Evolutionary conservation across 2,797 vertebrate species (phyloP).

Genomic region (Mus minutoides): DNA sequence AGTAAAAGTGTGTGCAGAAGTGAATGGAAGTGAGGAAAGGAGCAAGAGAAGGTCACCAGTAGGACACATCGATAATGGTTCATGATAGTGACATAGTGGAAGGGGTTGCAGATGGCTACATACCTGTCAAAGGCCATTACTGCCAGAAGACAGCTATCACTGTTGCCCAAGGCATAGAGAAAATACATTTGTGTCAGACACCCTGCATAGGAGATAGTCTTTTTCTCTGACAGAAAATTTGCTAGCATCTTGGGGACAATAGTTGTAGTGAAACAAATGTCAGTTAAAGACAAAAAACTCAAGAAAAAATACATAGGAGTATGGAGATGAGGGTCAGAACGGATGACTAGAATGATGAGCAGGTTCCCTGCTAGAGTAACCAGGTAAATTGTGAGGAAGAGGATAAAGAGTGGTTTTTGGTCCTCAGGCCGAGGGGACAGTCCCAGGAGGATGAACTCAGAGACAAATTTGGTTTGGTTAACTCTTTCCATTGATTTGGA

Average conservation of each 20-base stretch:
- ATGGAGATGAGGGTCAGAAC: slow-evolving; percentile 17
- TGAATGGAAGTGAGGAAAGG: slow-evolving; percentile 44
- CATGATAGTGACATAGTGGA: slow-evolving; percentile 62
- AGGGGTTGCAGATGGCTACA: slow-evolving; percentile 64
- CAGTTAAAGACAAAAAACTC: slow-evolving; percentile 60
- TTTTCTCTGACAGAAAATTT: slow-evolving; percentile 71
- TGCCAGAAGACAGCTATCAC: slow-evolving; percentile 73
- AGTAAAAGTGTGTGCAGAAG: slow-evolving; percentile 64
- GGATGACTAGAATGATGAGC: slow-evolving; percentile 66
- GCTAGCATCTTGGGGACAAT: slow-evolving; percentile 69
- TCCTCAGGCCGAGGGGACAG: slow-evolving; percentile 40
- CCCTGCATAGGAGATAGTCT: slow-evolving; percentile 72
- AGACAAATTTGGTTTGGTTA: slow-evolving; percentile 44
- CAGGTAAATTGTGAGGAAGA: slow-evolving; percentile 64
- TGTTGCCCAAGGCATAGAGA: slow-evolving; percentile 74
- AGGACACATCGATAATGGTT: background rate
- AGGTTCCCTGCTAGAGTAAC: slow-evolving; percentile 62
- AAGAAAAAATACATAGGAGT: slow-evolving; percentile 73
- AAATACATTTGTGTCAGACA: slow-evolving; percentile 81
- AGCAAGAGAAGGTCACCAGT: slow-evolving; percentile 46
- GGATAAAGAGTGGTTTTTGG: slow-evolving; percentile 49
- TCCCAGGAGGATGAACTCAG: slow-evolving; percentile 65
- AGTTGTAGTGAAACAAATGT: slow-evolving; percentile 66
- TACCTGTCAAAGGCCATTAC: slow-evolving; percentile 79
- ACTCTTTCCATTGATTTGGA: background rate